These are phyloP conservation scores for Poecilia picta DNA, from an alignment of 2,797 vertebrate species.

Conservation along the genomic window DNA sequence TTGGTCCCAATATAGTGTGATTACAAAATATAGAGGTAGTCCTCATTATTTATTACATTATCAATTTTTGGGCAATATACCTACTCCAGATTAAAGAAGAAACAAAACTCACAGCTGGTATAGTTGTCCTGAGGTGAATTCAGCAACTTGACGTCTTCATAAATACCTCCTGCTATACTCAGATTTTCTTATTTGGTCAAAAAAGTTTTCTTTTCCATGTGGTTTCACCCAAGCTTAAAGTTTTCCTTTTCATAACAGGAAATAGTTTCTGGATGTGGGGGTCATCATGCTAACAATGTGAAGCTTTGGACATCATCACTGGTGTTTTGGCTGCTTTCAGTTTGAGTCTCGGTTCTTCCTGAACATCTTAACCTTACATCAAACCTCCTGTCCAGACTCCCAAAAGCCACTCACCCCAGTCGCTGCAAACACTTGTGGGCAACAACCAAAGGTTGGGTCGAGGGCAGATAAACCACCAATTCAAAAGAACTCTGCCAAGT, in stretches of 20 bases:
- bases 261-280: accelerated
- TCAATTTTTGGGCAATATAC: not conserved
- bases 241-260: not conserved
- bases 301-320: not conserved
- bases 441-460: not conserved
- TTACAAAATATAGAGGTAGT: not conserved
- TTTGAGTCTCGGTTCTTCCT: not conserved
- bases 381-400: not conserved
- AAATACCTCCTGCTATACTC: not conserved
- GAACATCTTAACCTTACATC: not conserved
- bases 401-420: not conserved
- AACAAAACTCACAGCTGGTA: not conserved
- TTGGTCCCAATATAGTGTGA: not conserved
- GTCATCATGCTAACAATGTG: no score
- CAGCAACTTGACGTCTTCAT: not conserved
- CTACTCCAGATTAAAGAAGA: not conserved
- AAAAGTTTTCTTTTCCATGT: not conserved
- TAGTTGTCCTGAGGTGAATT: not conserved
- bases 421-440: not conserved
- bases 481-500: not conserved
- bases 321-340: not conserved
- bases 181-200: no score
- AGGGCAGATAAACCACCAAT: not conserved
- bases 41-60: not conserved
- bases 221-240: not conserved